These are phyloP conservation scores for Telmatochromis sp. DNA, from an alignment of 2,113 vertebrate species.

Conservation along the genomic window DNA sequence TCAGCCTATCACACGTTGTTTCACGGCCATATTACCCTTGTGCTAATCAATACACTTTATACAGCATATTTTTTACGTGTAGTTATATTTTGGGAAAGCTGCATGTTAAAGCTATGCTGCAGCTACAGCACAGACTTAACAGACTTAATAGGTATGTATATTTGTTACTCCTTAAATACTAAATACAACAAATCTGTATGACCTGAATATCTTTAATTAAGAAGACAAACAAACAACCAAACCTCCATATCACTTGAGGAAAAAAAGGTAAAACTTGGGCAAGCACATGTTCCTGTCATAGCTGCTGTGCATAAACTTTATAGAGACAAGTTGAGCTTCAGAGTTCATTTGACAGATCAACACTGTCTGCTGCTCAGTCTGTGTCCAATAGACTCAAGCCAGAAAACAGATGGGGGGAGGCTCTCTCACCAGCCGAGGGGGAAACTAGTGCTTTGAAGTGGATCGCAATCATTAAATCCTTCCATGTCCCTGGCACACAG, in stretches of 20 bases:
- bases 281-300: not conserved
- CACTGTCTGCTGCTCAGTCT: slow-evolving; percentile 12
- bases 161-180: not conserved
- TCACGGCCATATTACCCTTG: not conserved
- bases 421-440: not conserved
- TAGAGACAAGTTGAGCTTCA: not conserved
- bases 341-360: slow-evolving; percentile 4
- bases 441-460: slow-evolving; percentile 28
- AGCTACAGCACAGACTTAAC: not conserved
- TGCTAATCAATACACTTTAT: not conserved
- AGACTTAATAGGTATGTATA: not conserved
- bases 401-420: not conserved
- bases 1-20: not conserved
- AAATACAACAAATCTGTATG: not conserved
- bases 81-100: not conserved
- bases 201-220: not conserved
- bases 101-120: not conserved
- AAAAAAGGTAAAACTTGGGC: not conserved
- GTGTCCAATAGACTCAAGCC: not conserved
- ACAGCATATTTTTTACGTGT: not conserved
- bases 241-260: not conserved
- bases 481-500: not conserved
- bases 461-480: slow-evolving; percentile 7
- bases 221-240: not conserved
- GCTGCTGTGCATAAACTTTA: not conserved